Evolutionary conservation across 2,888 invertebrate species (phyloP).

Genomic region (Anodontia alba): DNA sequence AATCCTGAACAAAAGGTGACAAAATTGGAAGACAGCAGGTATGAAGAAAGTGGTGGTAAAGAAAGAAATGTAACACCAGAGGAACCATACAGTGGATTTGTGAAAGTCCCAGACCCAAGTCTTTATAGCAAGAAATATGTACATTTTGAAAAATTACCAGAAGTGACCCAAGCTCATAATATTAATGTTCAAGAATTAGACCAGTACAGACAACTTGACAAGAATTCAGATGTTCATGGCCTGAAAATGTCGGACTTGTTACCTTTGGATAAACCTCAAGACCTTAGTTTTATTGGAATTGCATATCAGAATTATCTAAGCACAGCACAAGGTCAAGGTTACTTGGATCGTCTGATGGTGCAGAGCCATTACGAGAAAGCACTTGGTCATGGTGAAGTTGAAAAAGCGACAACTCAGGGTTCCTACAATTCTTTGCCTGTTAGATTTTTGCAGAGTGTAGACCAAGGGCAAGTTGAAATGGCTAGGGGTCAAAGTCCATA

Average conservation of each 20-base stretch:
- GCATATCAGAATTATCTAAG: not conserved
- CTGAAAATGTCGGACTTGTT: not conserved
- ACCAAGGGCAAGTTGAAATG: not conserved
- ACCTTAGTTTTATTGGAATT: not conserved
- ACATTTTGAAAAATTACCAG: not conserved
- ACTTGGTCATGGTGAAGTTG: not conserved
- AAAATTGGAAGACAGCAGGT: not conserved
- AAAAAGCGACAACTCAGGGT: not conserved
- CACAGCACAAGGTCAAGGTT: slow-evolving; percentile 1
- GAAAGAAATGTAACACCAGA: not conserved
- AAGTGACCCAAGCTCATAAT: not conserved
- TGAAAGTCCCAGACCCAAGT: not conserved
- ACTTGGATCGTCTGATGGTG: not conserved
- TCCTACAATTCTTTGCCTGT: not conserved
- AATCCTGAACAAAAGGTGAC: not conserved
- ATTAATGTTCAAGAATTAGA: not conserved
- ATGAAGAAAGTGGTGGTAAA: not conserved
- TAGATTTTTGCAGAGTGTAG: not conserved
- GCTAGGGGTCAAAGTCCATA: not conserved
- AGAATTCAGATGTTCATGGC: not conserved
- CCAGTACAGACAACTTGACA: not conserved
- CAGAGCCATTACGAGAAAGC: slow-evolving; percentile 2
- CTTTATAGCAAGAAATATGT: not conserved
- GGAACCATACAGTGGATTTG: not conserved
- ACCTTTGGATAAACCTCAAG: not conserved